Base-by-base conservation (phyloP, 2,888 invertebrate genomes). In the Rhingia campestris region DNA sequence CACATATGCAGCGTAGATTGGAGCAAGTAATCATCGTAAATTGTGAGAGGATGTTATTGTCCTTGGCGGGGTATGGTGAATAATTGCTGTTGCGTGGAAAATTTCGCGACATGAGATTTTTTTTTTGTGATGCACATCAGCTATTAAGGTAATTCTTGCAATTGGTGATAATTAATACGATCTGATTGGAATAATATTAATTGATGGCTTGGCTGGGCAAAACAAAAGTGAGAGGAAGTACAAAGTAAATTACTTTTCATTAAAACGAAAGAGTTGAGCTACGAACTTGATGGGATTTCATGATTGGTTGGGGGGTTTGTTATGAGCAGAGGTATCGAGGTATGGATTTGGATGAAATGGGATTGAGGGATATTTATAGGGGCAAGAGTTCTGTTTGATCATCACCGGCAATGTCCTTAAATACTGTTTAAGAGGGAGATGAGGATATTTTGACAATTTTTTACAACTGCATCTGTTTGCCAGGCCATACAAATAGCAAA, bases 21-120 rank as follows among this genome's bases (percentile, higher is more conserved):
- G 22, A 22, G 22, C 2, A 22, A 22, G 22, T 49, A 49, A 32
- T 54, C 39, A 66, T 56, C 37, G n/a, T 7, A 30, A 61, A 41
- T 67, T 70, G 81, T 67, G 63, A 67, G 67, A 63, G 74, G 67
- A 81, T 61, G 64, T 72, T 30, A 63, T n/a, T 63, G 77, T 77
- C 81, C 77, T 82, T 82, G 81, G 63, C 12, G 61, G 63, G 56
- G 51, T 30, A 63, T 61, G 51, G 56, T 73, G 73, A 77, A 47
- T 77, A 77, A 82, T 73, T 82, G 67, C 63, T 54, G 41, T 76
- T 43, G 53, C 58, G 64, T 75, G 75, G 70, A 70, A 66, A 75
- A 64, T 66, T 70, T 54, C 59, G 53, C 56, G 56, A 67, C 61
- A 67, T 67, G 54, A 37, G 6, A 59, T 32, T 43, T 32, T 37